Evolutionary conservation across 2,797 vertebrate genomes (phyloP).

Genomic region (Pogoniulus pusillus): DNA sequence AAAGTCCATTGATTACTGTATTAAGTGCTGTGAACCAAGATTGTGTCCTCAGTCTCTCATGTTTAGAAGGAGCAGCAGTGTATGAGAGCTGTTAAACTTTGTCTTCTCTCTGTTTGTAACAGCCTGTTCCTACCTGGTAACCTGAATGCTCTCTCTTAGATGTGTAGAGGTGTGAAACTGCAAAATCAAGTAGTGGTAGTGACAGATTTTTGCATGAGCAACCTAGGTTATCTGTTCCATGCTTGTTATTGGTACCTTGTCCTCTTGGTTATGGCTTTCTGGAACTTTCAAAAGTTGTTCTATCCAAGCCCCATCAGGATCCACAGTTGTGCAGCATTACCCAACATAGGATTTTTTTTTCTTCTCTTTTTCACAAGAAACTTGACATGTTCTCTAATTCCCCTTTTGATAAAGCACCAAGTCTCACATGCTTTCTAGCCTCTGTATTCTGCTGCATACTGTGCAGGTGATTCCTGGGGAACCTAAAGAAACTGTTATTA

Average conservation of each 20-base stretch:
- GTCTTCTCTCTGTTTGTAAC: neutral
- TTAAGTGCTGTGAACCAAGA: neutral
- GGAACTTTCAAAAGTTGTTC: neutral
- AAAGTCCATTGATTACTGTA: neutral
- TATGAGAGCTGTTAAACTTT: neutral
- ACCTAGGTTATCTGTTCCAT: rapidly evolving
- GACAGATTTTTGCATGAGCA: neutral
- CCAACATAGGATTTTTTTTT: rapidly evolving
- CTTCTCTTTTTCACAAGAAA: neutral
- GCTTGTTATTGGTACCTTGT: neutral
- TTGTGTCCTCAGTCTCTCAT: neutral
- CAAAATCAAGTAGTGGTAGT: neutral
- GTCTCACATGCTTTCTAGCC: neutral
- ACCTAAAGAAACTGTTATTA: neutral
- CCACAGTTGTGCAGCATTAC: neutral
- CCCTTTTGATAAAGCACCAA: neutral
- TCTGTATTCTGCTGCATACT: constrained; percentile 9
- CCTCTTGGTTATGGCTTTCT: neutral
- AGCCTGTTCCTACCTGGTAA: neutral
- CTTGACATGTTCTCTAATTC: neutral
- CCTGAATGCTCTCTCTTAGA: neutral
- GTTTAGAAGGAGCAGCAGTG: neutral
- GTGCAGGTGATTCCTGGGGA: neutral
- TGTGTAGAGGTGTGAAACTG: neutral
- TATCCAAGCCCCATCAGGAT: neutral